Conservation (phyloP, 2,888 invertebrate species). For the Campoletis raptor region DNA sequence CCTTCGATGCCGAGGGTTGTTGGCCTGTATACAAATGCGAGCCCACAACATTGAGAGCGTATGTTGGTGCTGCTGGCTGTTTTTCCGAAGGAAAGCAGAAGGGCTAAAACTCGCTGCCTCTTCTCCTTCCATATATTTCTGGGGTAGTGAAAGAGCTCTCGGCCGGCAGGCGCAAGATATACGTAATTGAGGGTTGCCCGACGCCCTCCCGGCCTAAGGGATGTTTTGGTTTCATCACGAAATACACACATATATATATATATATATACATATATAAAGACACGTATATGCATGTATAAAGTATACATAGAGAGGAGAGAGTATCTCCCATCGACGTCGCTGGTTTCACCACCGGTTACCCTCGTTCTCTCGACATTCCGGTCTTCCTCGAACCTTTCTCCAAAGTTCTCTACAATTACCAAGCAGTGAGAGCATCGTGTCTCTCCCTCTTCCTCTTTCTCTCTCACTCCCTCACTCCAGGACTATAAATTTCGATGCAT, state of each 20-base stretch:
- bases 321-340: constrained; percentile 34
- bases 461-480: constrained; percentile 68
- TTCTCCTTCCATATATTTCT: constrained; percentile 24
- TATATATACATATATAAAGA: constrained; percentile 5
- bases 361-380: constrained; percentile 51
- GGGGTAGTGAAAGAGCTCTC: constrained; percentile 38
- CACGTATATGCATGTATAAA: constrained; percentile 15
- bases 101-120: constrained; percentile 35
- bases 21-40: constrained; percentile 29
- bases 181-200: constrained; percentile 80
- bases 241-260: constrained; percentile 50
- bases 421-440: constrained; percentile 71
- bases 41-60: constrained; percentile 47
- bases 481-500: constrained; percentile 83
- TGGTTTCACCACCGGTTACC: constrained; percentile 54
- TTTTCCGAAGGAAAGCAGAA: constrained; percentile 50
- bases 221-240: constrained; percentile 83
- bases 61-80: constrained; percentile 37
- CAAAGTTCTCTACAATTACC: constrained; percentile 59
- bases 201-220: constrained; percentile 78
- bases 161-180: constrained; percentile 60
- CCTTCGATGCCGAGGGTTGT: constrained; percentile 22
- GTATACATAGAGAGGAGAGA: constrained; percentile 28
- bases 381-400: constrained; percentile 57
- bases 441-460: constrained; percentile 68